Conservation (phyloP, 2,888 invertebrate genomes). For the Drosophila infuscata region DNA sequence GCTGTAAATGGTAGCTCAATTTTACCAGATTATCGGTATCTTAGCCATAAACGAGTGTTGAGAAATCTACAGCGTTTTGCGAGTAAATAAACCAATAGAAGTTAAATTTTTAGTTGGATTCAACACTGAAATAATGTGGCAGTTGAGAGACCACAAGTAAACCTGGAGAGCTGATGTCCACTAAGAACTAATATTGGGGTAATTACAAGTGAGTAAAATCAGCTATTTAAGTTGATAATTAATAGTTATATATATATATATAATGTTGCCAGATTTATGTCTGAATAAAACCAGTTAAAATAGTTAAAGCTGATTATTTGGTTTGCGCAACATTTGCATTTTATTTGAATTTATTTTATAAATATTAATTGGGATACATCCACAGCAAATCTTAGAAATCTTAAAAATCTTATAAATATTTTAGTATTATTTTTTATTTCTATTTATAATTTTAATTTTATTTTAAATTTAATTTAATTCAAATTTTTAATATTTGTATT, state of each 20-base stretch:
- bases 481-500: not conserved
- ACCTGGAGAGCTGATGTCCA: not conserved
- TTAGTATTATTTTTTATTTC: too few species aligned
- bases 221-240: not conserved
- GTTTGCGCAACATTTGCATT: not conserved
- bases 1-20: slow-evolving; percentile 11
- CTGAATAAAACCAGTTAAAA: not conserved
- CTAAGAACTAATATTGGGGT: not conserved
- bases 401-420: too few species aligned
- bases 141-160: not conserved
- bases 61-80: not conserved
- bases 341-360: not conserved
- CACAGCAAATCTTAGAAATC: not conserved
- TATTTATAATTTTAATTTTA: too few species aligned
- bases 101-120: not conserved
- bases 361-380: not conserved
- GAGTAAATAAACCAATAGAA: not conserved
- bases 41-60: not conserved
- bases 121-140: not conserved
- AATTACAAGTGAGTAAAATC: not conserved
- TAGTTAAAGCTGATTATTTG: not conserved
- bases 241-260: not conserved
- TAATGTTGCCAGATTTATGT: not conserved
- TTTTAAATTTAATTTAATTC: too few species aligned
- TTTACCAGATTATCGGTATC: not conserved